Conservation (phyloP, 1,140 invertebrate species). For the Bombus difficillimus region DNA sequence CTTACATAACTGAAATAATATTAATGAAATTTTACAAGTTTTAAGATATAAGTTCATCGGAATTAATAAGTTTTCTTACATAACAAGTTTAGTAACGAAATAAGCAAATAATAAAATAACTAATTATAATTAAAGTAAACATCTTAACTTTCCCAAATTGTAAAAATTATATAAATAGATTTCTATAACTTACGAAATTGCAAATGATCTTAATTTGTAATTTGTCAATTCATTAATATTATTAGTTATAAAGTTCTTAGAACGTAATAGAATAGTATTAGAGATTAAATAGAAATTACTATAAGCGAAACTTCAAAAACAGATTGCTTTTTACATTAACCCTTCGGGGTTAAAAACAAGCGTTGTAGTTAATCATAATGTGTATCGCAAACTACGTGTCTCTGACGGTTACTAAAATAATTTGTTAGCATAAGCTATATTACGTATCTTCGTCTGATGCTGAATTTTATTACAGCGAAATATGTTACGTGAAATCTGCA, state of each 20-base stretch:
- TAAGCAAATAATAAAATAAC: not conserved
- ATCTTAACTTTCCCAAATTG: not conserved
- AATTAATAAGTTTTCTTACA: not conserved
- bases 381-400: not conserved
- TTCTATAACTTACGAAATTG: not conserved
- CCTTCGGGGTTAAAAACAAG: not conserved
- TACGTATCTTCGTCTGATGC: not conserved
- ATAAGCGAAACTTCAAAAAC: not conserved
- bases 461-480: slow-evolving; percentile 1
- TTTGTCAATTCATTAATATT: not conserved
- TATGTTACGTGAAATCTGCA: not conserved
- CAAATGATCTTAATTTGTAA: not conserved
- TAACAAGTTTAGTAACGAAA: not conserved
- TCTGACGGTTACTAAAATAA: not conserved
- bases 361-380: not conserved
- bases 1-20: not conserved
- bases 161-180: not conserved
- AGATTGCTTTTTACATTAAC: not conserved
- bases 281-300: too few relatives aligned
- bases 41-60: too few relatives aligned
- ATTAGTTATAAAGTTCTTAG: not conserved
- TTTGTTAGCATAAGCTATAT: slow-evolving; percentile 1
- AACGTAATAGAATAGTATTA: too few relatives aligned
- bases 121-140: not conserved
- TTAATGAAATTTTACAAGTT: not conserved